These are phyloP conservation scores for Solen grandis DNA, from an alignment of 1,140 invertebrate species.

Conservation along the genomic window DNA sequence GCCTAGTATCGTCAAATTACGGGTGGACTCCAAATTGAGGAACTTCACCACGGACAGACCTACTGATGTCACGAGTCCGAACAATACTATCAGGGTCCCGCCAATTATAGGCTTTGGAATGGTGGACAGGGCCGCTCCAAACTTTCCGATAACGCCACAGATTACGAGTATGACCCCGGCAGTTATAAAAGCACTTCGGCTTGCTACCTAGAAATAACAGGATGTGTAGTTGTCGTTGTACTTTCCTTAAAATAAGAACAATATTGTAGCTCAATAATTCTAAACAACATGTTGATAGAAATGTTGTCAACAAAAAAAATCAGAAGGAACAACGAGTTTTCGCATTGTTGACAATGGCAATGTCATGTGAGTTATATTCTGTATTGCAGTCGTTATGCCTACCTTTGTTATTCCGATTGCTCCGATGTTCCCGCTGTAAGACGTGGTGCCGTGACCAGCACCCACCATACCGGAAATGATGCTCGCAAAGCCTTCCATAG, in stretches of 20 bases:
- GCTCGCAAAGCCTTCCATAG: constrained; percentile 91
- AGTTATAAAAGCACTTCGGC: constrained; percentile 83
- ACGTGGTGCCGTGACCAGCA: constrained; percentile 91
- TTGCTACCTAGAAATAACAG: constrained; percentile 63
- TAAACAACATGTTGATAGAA: no score
- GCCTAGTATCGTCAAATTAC: constrained; percentile 92
- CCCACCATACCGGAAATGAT: constrained; percentile 92
- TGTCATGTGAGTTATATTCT: constrained; percentile 92
- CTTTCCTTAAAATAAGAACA: no score
- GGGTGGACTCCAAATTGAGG: constrained; percentile 89
- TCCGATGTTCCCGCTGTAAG: constrained; percentile 91
- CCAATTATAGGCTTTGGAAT: constrained; percentile 84
- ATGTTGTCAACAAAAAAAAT: no score
- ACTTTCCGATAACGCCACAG: constrained; percentile 86
- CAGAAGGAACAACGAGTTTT: no score
- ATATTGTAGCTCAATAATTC: no score
- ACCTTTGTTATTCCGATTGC: constrained; percentile 88
- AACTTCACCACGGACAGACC: constrained; percentile 89
- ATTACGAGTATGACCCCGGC: constrained; percentile 89
- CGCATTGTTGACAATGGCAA: no score
- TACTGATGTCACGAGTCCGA: constrained; percentile 83
- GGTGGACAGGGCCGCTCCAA: constrained; percentile 90
- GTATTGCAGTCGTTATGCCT: constrained; percentile 79
- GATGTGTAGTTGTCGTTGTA: no score
- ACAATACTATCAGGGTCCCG: constrained; percentile 91